Conservation (phyloP, 2,113 vertebrate genomes). For the Mustela lutreola region DNA sequence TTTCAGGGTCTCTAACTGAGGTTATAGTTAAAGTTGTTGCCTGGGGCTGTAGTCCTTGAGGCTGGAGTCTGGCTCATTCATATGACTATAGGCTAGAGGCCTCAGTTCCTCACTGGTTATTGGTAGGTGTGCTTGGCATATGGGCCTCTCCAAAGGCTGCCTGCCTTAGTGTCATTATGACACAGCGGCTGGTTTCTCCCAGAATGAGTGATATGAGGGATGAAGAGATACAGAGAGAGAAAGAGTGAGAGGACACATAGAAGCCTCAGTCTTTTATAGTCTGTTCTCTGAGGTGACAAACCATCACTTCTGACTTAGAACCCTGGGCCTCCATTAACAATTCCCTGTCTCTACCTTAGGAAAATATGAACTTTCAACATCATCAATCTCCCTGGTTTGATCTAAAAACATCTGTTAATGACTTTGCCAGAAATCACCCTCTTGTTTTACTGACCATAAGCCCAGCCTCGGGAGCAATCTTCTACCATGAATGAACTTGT, state of each 20-base stretch:
- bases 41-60: background rate
- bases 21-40: background rate
- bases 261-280: background rate
- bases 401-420: constrained; percentile 7
- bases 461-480: background rate
- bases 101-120: background rate
- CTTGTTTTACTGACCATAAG: background rate
- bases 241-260: background rate
- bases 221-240: background rate
- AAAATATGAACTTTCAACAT: constrained; percentile 30
- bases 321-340: background rate
- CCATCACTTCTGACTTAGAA: constrained; percentile 7
- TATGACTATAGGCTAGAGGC: background rate
- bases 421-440: constrained; percentile 14
- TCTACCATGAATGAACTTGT: background rate
- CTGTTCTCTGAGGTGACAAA: background rate
- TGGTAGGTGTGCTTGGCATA: background rate
- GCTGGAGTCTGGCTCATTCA: background rate
- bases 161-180: background rate
- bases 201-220: background rate
- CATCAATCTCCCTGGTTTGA: background rate
- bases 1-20: background rate
- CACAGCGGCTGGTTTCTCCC: background rate
- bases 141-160: background rate
- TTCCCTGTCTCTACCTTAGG: background rate